Evolutionary conservation across 2,797 vertebrate genomes (phyloP).

Genomic region (Anisognathus igniventris): DNA sequence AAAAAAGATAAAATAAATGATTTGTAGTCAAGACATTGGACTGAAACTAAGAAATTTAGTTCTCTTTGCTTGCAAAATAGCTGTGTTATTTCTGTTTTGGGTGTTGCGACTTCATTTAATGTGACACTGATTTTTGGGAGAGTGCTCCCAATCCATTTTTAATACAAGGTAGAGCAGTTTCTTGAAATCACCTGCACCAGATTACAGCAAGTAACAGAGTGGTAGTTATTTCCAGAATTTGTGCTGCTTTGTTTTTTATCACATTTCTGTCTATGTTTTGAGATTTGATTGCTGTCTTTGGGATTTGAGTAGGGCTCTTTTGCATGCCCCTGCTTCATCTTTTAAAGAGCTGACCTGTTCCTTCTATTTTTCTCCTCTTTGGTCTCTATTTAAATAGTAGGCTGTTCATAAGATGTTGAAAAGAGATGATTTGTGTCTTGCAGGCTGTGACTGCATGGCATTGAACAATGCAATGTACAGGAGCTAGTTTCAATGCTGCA

Average conservation of each 20-base stretch:
- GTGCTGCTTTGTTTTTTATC: background rate
- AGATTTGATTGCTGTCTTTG: background rate
- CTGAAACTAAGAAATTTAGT: background rate
- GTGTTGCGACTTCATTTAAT: background rate
- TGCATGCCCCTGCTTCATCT: background rate
- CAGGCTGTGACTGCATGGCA: background rate
- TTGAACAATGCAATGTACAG: background rate
- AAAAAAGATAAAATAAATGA: background rate
- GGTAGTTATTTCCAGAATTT: background rate
- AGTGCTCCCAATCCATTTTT: background rate
- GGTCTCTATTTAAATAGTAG: background rate
- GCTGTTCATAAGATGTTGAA: background rate
- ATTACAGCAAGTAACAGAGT: background rate
- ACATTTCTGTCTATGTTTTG: background rate
- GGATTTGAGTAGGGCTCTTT: background rate
- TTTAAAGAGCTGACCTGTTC: background rate
- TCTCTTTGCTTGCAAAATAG: background rate
- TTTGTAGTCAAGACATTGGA: background rate
- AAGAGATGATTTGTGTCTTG: background rate
- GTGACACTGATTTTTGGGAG: background rate
- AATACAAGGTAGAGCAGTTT: background rate
- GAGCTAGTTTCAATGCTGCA: background rate
- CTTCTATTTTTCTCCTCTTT: background rate
- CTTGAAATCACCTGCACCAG: background rate
- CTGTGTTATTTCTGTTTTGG: background rate